Evolutionary conservation across 1,140 invertebrate species (phyloP).

Genomic region (Drosophila nebulosa): DNA sequence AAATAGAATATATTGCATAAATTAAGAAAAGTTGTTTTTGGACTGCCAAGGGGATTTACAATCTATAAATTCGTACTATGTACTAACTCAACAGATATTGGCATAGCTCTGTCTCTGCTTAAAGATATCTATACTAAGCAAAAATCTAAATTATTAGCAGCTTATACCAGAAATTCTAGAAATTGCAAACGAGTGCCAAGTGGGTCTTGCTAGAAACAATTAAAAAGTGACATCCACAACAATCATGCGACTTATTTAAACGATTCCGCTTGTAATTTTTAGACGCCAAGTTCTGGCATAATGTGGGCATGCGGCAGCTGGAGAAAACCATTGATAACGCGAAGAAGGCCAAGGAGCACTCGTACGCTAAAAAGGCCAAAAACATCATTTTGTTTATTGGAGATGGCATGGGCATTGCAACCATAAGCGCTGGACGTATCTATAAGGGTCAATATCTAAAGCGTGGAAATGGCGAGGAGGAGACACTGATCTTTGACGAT

Average conservation of each 20-base stretch:
- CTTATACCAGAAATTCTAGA: conserved; percentile 38
- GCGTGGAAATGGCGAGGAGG: conserved; percentile 83
- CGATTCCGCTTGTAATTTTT: conserved; percentile 9
- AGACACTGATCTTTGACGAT: conserved; percentile 85
- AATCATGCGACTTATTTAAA: conserved; percentile 21
- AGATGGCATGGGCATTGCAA: conserved; percentile 89
- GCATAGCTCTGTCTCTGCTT: conserved; percentile 4
- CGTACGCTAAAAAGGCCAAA: conserved; percentile 83
- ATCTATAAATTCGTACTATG: neutral
- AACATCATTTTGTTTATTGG: conserved; percentile 90
- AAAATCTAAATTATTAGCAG: conserved; percentile 52
- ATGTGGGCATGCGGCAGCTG: conserved; percentile 57
- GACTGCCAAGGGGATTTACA: neutral
- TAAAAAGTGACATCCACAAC: conserved; percentile 29
- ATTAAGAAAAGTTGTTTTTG: neutral
- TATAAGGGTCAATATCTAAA: conserved; percentile 83
- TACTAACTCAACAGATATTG: neutral
- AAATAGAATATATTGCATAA: neutral
- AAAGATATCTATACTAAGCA: conserved; percentile 7
- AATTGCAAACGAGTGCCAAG: conserved; percentile 34
- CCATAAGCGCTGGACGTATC: conserved; percentile 87
- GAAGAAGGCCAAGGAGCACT: conserved; percentile 51
- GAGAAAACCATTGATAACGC: conserved; percentile 53
- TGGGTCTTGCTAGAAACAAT: conserved; percentile 53
- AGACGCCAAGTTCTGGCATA: conserved; percentile 67